phyloP scores from a whole-genome alignment of 2,797 vertebrate genomes.

The Falco cherrug region DNA sequence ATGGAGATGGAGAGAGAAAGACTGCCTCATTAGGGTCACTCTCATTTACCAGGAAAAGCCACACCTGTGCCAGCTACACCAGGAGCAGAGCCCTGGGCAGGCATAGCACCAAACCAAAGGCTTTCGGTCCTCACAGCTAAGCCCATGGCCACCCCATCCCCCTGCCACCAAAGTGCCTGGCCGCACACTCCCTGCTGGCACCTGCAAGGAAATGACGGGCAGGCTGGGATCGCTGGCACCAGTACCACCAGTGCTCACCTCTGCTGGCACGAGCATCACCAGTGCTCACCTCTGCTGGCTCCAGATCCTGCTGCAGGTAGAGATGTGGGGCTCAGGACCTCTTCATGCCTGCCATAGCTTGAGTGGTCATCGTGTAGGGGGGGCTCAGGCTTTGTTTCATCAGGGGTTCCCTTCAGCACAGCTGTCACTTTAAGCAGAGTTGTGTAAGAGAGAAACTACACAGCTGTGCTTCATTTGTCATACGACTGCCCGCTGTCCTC shows the following conservation, averaged over 20 bases:
- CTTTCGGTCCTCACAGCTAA: background rate
- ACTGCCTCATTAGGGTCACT: background rate
- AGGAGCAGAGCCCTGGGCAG: background rate
- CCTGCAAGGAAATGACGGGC: fast-evolving
- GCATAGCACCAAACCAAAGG: background rate
- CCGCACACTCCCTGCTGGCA: background rate
- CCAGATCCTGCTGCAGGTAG: background rate
- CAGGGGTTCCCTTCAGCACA: background rate
- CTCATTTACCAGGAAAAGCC: background rate
- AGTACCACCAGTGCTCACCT: background rate
- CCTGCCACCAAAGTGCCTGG: background rate
- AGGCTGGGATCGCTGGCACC: fast-evolving
- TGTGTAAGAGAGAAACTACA: background rate
- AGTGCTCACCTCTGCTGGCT: background rate
- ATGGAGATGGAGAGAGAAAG: background rate
- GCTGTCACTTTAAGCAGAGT: background rate
- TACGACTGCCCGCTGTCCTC: background rate
- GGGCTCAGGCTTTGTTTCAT: background rate
- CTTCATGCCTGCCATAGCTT: fast-evolving
- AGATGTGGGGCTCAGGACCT: background rate
- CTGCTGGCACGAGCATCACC: too few relatives aligned
- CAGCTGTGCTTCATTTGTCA: background rate
- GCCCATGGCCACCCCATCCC: background rate
- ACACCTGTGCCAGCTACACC: background rate
- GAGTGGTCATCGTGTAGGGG: fast-evolving